phyloP scores from a whole-genome alignment of 2,113 vertebrate genomes.

The Gracilinanus agilis region DNA sequence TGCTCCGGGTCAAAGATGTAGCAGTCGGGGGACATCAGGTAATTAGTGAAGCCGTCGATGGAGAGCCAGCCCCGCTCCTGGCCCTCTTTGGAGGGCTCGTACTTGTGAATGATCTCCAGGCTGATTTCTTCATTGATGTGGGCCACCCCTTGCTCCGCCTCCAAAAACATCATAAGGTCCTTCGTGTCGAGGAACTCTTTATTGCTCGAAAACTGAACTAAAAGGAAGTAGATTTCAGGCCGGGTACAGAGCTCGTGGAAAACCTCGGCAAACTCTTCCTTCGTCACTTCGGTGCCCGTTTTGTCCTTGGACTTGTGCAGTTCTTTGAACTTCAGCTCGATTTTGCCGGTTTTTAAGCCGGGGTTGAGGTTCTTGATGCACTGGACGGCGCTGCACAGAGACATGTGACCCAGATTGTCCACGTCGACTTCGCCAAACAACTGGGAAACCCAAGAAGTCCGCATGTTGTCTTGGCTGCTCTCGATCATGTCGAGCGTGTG shows the following conservation, averaged over 20 bases:
- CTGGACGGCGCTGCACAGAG: constrained; percentile 92
- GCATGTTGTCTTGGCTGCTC: constrained; percentile 96
- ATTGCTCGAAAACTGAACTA: constrained; percentile 99
- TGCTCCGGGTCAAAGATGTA: constrained; percentile 98
- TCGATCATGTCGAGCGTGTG: constrained; percentile 97
- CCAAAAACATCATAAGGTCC: constrained; percentile 99
- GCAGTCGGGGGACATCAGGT: constrained; percentile 97
- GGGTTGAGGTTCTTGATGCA: constrained; percentile 94
- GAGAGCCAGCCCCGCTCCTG: constrained; percentile 95
- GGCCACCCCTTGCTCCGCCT: constrained; percentile 98
- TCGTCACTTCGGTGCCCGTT: constrained; percentile 88
- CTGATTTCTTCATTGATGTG: constrained; percentile 97
- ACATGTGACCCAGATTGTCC: constrained; percentile 88
- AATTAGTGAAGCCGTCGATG: constrained; percentile 97
- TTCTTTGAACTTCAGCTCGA: constrained; percentile 98
- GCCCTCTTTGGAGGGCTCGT: constrained; percentile 96
- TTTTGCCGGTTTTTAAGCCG: constrained; percentile 96
- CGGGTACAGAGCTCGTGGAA: constrained; percentile 99
- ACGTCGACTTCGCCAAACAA: constrained; percentile 92
- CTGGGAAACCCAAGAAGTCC: constrained; percentile 95
- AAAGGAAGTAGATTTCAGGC: constrained; percentile 98
- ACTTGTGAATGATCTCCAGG: constrained; percentile 95
- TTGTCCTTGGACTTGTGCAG: constrained; percentile 96
- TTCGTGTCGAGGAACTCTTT: constrained; percentile 98
- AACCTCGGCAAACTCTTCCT: constrained; percentile 98